Base-by-base conservation (phyloP, 2,797 vertebrate genomes). In the Xenopus petersii region DNA sequence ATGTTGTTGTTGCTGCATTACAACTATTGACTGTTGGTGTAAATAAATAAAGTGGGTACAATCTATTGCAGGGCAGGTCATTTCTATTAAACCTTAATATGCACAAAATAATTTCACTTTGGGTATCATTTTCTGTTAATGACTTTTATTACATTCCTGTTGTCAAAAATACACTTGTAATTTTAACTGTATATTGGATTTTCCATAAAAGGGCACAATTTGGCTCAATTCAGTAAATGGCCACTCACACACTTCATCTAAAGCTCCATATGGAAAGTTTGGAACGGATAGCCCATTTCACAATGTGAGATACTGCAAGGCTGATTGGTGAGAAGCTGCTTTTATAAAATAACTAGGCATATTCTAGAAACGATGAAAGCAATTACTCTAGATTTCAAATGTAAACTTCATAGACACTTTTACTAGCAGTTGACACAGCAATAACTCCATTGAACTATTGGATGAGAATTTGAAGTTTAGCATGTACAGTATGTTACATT, bases 361-460 rank as follows among this genome's bases (percentile, higher is more conserved):
- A 24, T 24, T 24, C 58, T 24, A 26, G 58, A 58, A 60, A 60
- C 30, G 21, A 60, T 60, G 58, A 26, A 24, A 60, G 58, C 58
- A 10, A 24, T 60, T 60, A 60, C 58, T 60, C 6, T 26, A 13
- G 7, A 56, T 56, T 56, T 56, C 16, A 56, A 56, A 16, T 56
- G 54, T 17, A 56, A 56, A 56, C 54, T 56, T 56, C 7, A 56
- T 56, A 56, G 17, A 56, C 13, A 16, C 21, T 60, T 26, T 60
- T 60, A 49, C 36, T 60, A 64, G 10, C 24, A 13, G 16, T 59
- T 59, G 59, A 64, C 48, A 48, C 36, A 58, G 21, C 30, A 70
- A 64, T 60, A 16, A 46, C 21, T 73, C 58, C 26, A 49, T 3
- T 59, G 47, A 78, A 56, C 59, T 64, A 64, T 71, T 48, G 54